Base-by-base conservation (phyloP, 2,888 invertebrate species). In the Eupsilia transversa region DNA sequence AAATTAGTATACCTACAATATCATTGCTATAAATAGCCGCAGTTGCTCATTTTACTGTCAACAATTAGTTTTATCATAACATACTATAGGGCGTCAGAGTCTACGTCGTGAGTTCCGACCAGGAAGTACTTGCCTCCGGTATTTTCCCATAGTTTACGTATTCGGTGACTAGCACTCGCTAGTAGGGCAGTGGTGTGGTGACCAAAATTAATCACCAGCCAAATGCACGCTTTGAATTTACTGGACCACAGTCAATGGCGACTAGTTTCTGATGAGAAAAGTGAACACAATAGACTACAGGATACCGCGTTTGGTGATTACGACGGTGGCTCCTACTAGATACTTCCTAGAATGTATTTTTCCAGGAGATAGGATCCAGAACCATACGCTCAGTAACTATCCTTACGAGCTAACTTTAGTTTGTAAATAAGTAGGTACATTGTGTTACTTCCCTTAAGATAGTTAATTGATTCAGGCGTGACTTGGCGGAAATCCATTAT, bases 11-110 rank as follows among this genome's bases (percentile, higher is more conserved):
- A 23, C 17, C 14, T 35, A 38, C n/a, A n/a, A 43, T 68, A 70
- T 54, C 71, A 70, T 77, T 27, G 27, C 60, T 77, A 70, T 56
- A 12, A 59, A 79, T 82, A 76, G 38, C 9, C n/a, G 1, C 12
- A 17, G 27, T 67, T 30, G 7, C 30, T 63, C 61, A 81, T 65
- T 20, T 35, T 33, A 63, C 14, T 27, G 35, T 35, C 52, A 66
- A 30, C 30, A 5, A n/a, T 54, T 49, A 27, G n/a, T 57, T 27
- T 57, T 76, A 63, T 49, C 46, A 10, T 63, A 49, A 81, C 14
- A 27, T 46, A 3, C 14, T 1, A 14, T 20, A 52, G 14, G 35
- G 27, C 49, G n/a, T n/a, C n/a, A 41, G 30, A 41, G 23, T 27
- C 10, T 56, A 17, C 30, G 30, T 49, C 38, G 1, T 60, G 38